Evolutionary conservation across 2,888 invertebrate genomes (phyloP).

Genomic region (Mythimna albipuncta): DNA sequence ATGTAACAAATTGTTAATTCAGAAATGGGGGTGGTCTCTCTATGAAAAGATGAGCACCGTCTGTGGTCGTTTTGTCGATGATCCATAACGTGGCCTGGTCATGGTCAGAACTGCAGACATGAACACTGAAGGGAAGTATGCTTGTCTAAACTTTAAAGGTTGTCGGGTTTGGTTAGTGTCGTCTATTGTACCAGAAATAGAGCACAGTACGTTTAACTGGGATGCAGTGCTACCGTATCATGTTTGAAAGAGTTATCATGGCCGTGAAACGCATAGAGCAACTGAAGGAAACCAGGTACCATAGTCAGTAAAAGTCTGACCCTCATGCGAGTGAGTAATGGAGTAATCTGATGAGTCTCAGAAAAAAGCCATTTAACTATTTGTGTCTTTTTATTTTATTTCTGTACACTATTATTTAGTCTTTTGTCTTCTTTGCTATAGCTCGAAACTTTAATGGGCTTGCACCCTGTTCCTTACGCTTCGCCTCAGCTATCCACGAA

Average conservation of each 20-base stretch:
- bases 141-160: slow-evolving; percentile 3
- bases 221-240: too few species aligned
- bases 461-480: neutral
- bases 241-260: too few species aligned
- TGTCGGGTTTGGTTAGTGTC: neutral
- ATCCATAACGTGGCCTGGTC: too few species aligned
- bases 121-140: too few species aligned
- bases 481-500: neutral
- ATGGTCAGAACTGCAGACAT: too few species aligned
- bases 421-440: neutral
- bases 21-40: neutral
- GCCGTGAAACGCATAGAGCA: too few species aligned
- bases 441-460: neutral
- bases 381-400: neutral
- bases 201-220: neutral
- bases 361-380: neutral
- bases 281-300: too few species aligned
- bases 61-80: neutral
- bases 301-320: too few species aligned
- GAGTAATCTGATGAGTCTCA: too few species aligned
- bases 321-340: too few species aligned
- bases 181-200: neutral
- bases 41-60: too few species aligned
- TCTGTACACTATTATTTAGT: neutral
- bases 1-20: too few species aligned